A percentile compares a stretch with the other conserved stretches of the same genome.
These are phyloP conservation scores for Amazonetta brasiliensis DNA, from an alignment of 2,797 vertebrate species.

Conservation along the genomic window DNA sequence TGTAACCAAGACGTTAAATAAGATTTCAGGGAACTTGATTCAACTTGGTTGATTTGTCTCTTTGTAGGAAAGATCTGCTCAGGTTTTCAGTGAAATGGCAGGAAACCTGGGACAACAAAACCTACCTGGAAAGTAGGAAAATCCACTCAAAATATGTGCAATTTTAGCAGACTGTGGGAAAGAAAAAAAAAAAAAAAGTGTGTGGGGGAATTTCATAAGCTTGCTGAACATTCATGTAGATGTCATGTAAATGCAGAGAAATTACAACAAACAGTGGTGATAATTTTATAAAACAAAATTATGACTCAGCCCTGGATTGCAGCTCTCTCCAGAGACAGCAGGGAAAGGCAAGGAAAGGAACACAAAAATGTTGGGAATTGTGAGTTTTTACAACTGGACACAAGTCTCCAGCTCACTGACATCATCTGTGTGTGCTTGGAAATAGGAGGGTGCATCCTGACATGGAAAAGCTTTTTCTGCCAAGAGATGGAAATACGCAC, in stretches of 20 bases:
- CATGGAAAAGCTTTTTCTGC: rapidly evolving
- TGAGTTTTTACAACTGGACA: not conserved
- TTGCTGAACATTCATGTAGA: not conserved
- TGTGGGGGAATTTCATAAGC: not conserved
- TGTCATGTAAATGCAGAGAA: not conserved
- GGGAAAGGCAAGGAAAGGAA: not conserved
- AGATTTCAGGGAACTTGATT: not conserved
- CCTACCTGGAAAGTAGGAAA: not conserved
- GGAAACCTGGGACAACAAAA: not conserved
- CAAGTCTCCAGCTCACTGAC: not conserved
- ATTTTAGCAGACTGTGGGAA: not conserved
- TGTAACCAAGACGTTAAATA: not conserved
- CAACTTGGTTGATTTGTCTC: not conserved
- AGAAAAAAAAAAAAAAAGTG: too few species aligned
- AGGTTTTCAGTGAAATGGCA: not conserved
- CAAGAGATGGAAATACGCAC: not conserved
- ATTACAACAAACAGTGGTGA: rapidly evolving
- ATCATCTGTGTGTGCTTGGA: not conserved
- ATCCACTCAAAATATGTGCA: not conserved
- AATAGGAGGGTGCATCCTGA: not conserved
- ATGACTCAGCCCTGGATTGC: not conserved
- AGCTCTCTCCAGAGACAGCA: not conserved
- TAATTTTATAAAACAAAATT: not conserved
- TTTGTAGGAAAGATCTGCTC: not conserved
- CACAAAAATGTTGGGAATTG: rapidly evolving